Conservation (phyloP, 2,113 vertebrate genomes). For the Dasyprocta punctata region DNA sequence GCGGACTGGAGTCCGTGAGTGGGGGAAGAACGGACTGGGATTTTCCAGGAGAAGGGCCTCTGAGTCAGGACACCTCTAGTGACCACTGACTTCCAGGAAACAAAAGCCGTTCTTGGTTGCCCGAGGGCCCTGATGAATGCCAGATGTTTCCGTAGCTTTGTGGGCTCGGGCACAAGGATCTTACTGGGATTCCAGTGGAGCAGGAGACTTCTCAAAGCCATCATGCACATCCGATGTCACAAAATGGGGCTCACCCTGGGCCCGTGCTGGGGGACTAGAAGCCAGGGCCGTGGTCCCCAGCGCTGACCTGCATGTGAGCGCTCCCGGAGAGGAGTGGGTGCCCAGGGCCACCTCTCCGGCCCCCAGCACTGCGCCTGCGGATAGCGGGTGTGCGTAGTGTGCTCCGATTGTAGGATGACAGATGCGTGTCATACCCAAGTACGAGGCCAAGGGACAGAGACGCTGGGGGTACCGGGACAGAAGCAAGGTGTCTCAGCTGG, state of each 20-base stretch:
- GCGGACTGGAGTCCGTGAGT: background rate
- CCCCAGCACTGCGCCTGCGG: background rate
- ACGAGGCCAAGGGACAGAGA: background rate
- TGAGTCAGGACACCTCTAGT: background rate
- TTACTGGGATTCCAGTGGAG: background rate
- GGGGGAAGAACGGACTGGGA: background rate
- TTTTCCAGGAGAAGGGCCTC: background rate
- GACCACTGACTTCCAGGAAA: background rate
- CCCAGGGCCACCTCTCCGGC: background rate
- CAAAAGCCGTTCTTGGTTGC: constrained; percentile 9
- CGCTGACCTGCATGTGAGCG: background rate
- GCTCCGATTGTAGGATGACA: background rate
- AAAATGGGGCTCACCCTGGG: background rate
- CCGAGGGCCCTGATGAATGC: background rate
- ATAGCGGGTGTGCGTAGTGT: background rate
- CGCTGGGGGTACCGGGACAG: background rate
- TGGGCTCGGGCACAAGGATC: background rate
- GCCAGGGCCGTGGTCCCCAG: background rate
- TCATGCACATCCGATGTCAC: background rate
- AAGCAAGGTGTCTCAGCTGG: background rate
- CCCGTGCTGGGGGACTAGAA: background rate
- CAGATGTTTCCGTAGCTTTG: background rate
- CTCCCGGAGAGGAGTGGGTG: background rate
- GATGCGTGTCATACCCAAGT: background rate
- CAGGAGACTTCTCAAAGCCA: background rate